phyloP scores from a whole-genome alignment of 2,113 vertebrate genomes.

The Dunckerocampus dactyliophorus region DNA sequence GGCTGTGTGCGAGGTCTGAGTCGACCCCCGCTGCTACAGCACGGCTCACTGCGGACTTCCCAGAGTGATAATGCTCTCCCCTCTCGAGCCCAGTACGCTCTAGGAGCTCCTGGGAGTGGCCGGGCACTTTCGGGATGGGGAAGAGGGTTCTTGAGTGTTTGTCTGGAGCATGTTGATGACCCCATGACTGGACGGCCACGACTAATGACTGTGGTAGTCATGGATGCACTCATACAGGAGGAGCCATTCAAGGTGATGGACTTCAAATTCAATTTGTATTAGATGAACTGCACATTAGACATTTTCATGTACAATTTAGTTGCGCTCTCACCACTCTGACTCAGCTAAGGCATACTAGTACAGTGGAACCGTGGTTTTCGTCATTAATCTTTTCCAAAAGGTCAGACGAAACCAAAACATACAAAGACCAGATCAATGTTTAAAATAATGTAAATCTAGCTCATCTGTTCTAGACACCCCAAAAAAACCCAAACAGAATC shows the following conservation, averaged over 20 bases:
- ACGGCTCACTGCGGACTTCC: conserved; percentile 70
- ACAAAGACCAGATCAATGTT: too few species aligned
- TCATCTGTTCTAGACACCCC: too few species aligned
- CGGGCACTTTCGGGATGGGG: conserved; percentile 78
- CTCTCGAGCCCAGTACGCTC: conserved; percentile 54
- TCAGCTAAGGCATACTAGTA: background rate
- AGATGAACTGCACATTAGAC: background rate
- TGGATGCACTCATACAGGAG: conserved; percentile 79
- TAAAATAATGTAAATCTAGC: too few species aligned
- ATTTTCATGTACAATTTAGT: background rate
- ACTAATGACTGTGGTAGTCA: conserved; percentile 78
- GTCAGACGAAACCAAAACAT: too few species aligned
- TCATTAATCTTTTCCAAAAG: too few species aligned
- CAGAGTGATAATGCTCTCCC: conserved; percentile 75
- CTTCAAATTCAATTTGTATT: background rate
- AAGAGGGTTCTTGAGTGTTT: conserved; percentile 79
- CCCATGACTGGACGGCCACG: conserved; percentile 72
- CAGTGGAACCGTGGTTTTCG: too few species aligned
- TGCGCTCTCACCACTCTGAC: too few species aligned
- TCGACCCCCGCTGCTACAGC: conserved; percentile 65
- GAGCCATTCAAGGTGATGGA: conserved; percentile 73
- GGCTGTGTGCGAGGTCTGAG: conserved; percentile 50
- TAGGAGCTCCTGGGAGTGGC: conserved; percentile 39
- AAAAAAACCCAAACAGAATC: too few species aligned
- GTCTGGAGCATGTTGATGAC: conserved; percentile 76